phyloP scores from a whole-genome alignment of 2,888 invertebrate genomes.

The Lycocerus yunnanus region DNA sequence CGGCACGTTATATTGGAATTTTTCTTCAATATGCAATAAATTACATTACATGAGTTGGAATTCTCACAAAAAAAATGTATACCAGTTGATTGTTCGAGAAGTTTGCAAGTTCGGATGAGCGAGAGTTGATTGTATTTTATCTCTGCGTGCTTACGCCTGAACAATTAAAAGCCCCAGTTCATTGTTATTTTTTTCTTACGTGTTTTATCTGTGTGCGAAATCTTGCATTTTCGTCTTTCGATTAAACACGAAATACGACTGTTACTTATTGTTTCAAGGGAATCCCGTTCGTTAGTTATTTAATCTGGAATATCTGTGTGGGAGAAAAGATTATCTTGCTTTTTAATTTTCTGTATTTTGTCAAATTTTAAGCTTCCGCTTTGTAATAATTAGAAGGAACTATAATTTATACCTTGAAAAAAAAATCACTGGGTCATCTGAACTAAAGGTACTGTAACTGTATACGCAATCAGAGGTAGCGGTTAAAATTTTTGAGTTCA shows the following conservation, averaged over 20 bases:
- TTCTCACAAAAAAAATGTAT: neutral
- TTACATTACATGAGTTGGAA: neutral
- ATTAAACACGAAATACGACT: neutral
- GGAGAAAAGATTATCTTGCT: neutral
- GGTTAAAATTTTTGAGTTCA: conserved; percentile 24
- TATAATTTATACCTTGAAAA: neutral
- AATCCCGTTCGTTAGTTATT: neutral
- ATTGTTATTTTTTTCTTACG: neutral
- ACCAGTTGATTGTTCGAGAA: neutral
- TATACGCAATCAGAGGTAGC: conserved; percentile 23
- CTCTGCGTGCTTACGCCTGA: neutral
- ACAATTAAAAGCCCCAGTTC: neutral
- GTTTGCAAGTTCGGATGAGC: neutral
- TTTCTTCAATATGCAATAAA: conserved; percentile 15
- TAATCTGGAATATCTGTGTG: neutral
- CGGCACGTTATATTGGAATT: conserved; percentile 5
- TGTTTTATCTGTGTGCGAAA: conserved; percentile 8
- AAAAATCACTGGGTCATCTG: conserved; percentile 8
- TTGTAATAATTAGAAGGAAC: neutral
- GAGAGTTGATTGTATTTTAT: neutral
- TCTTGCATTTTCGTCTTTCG: neutral
- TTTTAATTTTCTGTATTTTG: neutral
- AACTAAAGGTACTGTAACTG: conserved; percentile 16
- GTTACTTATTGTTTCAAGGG: neutral
- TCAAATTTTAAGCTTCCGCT: neutral